These are phyloP conservation scores for Atethmia centrago DNA, from an alignment of 2,888 invertebrate species.

Conservation along the genomic window DNA sequence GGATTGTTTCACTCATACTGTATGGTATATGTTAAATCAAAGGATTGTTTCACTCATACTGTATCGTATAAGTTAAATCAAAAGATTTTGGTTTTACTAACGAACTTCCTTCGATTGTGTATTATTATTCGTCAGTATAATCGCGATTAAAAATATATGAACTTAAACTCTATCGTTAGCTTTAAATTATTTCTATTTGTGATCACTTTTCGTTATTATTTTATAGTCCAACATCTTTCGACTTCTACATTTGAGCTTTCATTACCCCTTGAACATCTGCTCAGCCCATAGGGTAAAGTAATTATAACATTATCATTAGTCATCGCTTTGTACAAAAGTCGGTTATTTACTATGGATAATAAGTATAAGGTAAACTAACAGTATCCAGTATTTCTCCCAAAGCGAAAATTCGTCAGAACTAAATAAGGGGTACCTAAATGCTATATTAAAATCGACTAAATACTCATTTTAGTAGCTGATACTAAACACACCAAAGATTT, in stretches of 20 bases:
- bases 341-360: slow-evolving; percentile 17
- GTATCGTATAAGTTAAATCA: background rate
- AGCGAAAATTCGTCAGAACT: background rate
- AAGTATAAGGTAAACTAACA: slow-evolving; percentile 15
- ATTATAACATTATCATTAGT: slow-evolving; percentile 8
- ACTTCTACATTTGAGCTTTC: slow-evolving; percentile 4
- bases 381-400: slow-evolving; percentile 10
- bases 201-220: slow-evolving; percentile 7
- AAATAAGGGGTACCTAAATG: slow-evolving; percentile 3
- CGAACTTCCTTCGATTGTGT: background rate
- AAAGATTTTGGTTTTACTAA: background rate
- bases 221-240: slow-evolving; percentile 3
- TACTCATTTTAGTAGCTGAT: slow-evolving; percentile 49
- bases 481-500: slow-evolving; percentile 68
- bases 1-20: background rate
- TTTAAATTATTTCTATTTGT: slow-evolving; percentile 12
- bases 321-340: slow-evolving; percentile 28
- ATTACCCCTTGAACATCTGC: background rate
- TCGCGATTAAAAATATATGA: background rate
- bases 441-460: slow-evolving; percentile 20
- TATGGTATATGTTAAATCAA: background rate
- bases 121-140: background rate
- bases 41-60: background rate
- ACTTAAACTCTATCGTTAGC: background rate
- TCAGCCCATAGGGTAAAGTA: background rate